Evolutionary conservation across 2,888 invertebrate species (phyloP), one percentile per base, ranked within the genome.

Genomic region (Hydroisotoma schaefferi): DNA sequence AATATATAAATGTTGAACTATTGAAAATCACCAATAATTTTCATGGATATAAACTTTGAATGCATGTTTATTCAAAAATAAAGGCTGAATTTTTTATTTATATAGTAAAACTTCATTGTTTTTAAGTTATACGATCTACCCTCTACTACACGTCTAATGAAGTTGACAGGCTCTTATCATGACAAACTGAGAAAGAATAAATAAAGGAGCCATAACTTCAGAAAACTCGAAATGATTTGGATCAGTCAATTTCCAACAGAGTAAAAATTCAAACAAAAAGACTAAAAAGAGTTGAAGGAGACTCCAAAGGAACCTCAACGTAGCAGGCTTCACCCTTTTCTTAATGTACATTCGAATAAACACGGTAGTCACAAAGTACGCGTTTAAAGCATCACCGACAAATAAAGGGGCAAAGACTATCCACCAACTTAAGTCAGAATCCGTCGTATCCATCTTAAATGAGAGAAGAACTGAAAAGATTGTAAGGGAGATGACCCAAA

Each of bases 351-450:
- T 90, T 73, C 98, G 83, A 73, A 98, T 91, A 75, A 93, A 91
- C 59, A 97, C 89, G 73, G 97, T 97, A 54, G 92, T 86, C 75
- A 93, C 91, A 77, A 97, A 97, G 77, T 98, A 98, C 27, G 90
- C 87, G 79, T 93, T 93, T 70, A 94, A 82, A 27, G 90, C 91
- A 80, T 95, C 94, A 71, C 90, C 90, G 38, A 90, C 85, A 79
- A 94, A 97, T 33, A 97, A 80, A 0, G 97, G 95, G 20, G 87
- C 85, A 78, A 97, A 95, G 56, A 94, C 86, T 59, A 85, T 82
- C 87, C 90, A 93, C 93, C 94, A 95, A 63, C 88, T 86, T 43
- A 81, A 71, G 10, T 74, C 71, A 1, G 59, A 40, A 2, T 46
- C 23, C 33, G 8, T 15, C 20, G 83, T 83, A 73, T 88, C 87